These are phyloP conservation scores for Ochropleura leucogaster DNA, from an alignment of 2,888 invertebrate species.

Conservation along the genomic window DNA sequence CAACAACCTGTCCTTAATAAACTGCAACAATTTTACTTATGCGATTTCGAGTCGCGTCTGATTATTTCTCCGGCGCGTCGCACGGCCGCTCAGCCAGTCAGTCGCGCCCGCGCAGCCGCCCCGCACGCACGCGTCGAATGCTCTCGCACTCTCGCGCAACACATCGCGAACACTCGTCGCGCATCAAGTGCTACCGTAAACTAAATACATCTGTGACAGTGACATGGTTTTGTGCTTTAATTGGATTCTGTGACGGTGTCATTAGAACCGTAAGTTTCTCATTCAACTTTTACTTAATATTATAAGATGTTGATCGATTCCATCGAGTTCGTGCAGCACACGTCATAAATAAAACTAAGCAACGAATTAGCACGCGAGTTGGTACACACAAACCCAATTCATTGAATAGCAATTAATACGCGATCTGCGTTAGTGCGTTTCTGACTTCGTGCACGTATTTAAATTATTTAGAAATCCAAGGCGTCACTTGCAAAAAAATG, in stretches of 20 bases:
- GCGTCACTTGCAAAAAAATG: constrained; percentile 88
- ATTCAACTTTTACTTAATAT: constrained; percentile 62
- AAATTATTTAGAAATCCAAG: constrained; percentile 90
- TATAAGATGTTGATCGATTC: constrained; percentile 59
- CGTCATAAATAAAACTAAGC: constrained; percentile 65
- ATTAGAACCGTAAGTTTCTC: constrained; percentile 82
- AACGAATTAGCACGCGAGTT: constrained; percentile 75
- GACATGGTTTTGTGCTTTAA: constrained; percentile 88
- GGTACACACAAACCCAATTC: constrained; percentile 82
- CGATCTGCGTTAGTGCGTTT: constrained; percentile 76
- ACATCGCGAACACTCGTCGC: constrained; percentile 71
- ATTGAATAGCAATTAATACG: constrained; percentile 81
- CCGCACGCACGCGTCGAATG: constrained; percentile 70
- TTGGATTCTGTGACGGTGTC: constrained; percentile 85
- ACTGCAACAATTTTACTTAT: constrained; percentile 74
- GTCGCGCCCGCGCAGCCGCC: constrained; percentile 63
- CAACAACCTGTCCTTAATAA: constrained; percentile 69
- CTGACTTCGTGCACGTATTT: constrained; percentile 87
- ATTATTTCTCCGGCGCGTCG: constrained; percentile 76
- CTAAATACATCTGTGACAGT: constrained; percentile 85
- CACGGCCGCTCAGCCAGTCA: constrained; percentile 53
- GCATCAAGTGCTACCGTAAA: constrained; percentile 74
- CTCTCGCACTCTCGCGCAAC: constrained; percentile 59
- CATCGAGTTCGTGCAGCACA: constrained; percentile 61
- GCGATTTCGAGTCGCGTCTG: constrained; percentile 74